Evolutionary conservation across 2,888 invertebrate species (phyloP).

Genomic region (Darwinula stevensoni): DNA sequence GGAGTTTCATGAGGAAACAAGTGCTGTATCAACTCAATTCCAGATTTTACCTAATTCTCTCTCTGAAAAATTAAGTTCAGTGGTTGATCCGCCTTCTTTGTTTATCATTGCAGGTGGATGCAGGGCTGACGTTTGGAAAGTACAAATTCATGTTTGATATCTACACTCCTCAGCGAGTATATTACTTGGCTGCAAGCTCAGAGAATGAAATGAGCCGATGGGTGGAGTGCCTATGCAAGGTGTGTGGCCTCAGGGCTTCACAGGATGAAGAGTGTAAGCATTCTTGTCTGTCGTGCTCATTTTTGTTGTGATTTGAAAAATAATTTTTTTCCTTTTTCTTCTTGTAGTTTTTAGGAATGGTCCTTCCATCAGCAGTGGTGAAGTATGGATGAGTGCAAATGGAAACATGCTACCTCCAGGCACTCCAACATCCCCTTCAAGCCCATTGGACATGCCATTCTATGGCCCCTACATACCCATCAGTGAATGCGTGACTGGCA

Average conservation of each 20-base stretch:
- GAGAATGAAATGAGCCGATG: constrained; percentile 79
- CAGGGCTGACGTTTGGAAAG: constrained; percentile 49
- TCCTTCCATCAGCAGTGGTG: too few relatives aligned
- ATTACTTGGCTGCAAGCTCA: constrained; percentile 70
- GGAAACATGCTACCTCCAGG: too few relatives aligned
- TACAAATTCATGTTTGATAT: constrained; percentile 64
- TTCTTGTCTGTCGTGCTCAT: constrained; percentile 1
- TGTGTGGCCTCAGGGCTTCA: constrained; percentile 60
- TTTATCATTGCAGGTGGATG: constrained; percentile 31
- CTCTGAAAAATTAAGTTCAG: constrained; percentile 3
- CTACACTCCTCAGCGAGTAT: constrained; percentile 57
- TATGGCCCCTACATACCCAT: too few relatives aligned
- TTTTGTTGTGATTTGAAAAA: not conserved
- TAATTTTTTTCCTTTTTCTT: constrained; percentile 5
- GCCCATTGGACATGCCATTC: too few relatives aligned
- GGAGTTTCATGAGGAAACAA: too few relatives aligned
- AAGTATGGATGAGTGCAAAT: too few relatives aligned
- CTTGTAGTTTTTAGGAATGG: constrained; percentile 5
- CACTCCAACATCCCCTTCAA: too few relatives aligned
- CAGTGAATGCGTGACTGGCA: too few relatives aligned
- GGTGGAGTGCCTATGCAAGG: constrained; percentile 77
- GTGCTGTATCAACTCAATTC: not conserved
- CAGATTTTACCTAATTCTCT: not conserved
- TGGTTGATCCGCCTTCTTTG: too few relatives aligned
- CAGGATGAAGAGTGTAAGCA: too few relatives aligned